A percentile compares a stretch with the other conserved stretches of the same genome.
These are phyloP conservation scores for Unio delphinus DNA, from an alignment of 2,888 invertebrate genomes.

Conservation along the genomic window DNA sequence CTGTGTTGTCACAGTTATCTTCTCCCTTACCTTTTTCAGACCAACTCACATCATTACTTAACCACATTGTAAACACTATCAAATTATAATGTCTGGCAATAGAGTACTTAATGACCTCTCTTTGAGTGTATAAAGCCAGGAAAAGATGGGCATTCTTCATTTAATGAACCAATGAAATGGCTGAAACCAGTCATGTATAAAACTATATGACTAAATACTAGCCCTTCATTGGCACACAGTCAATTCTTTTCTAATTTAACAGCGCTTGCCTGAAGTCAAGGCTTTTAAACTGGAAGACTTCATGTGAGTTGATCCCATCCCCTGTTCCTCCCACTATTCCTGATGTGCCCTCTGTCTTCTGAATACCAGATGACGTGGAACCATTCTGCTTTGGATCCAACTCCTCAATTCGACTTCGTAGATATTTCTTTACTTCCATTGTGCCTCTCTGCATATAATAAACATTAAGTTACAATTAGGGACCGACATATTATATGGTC, in stretches of 20 bases:
- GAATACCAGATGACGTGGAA: constrained; percentile 24
- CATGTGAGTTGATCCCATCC: constrained; percentile 59
- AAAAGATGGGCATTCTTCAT: too few species aligned
- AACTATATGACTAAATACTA: background rate
- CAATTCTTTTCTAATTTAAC: background rate
- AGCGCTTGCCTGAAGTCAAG: constrained; percentile 64
- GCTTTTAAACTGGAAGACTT: constrained; percentile 61
- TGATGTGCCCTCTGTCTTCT: constrained; percentile 37
- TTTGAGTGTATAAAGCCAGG: too few species aligned
- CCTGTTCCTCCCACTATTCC: constrained; percentile 54
- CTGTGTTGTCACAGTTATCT: too few species aligned
- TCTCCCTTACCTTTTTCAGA: too few species aligned
- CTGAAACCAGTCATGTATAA: too few species aligned
- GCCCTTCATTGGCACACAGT: background rate
- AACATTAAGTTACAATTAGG: background rate
- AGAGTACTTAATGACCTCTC: too few species aligned
- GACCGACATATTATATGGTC: background rate
- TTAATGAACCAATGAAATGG: too few species aligned
- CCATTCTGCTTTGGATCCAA: constrained; percentile 27
- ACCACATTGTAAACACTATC: too few species aligned
- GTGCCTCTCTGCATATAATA: constrained; percentile 80
- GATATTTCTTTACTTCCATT: constrained; percentile 82
- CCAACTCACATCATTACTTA: too few species aligned
- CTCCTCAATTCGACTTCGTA: constrained; percentile 70
- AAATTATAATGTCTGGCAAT: too few species aligned